Evolutionary conservation across 2,888 invertebrate species (phyloP), one percentile per base, ranked within the genome.

Genomic region (Prosopocoilus inquinatus): DNA sequence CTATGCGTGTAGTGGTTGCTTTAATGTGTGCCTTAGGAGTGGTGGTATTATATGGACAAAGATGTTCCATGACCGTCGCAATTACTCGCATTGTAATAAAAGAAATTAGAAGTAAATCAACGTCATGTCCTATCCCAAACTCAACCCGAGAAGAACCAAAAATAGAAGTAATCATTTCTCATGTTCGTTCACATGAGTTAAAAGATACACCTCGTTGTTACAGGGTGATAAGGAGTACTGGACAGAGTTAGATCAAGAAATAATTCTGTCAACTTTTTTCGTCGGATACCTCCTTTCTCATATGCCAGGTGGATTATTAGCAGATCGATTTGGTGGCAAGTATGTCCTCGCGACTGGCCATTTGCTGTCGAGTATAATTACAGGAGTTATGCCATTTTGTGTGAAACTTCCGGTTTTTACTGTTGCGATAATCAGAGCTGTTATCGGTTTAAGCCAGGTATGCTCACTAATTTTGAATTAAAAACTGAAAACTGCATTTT

Each of bases 231-330:
- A 28, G 20, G 7, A 28, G 7, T 28, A 28, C 20, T 90, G 90
- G 90, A 80, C 81, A 44, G 84, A 86, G 70, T 76, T 81, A 56
- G 80, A 83, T 2, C 87, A 89, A 76, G 90, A 91, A 0, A 76
- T 88, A 39, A 88, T 91, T 39, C 79, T 91, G 2, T 87, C 88
- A 33, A 84, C 90, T 0, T 92, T 93, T 75, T 93, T 90, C 77
- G 90, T 89, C 78, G 91, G 91, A 2, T 92, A 92, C 76, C 86
- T 91, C 2, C 52, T 89, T 0, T 90, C 90, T 0, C 91, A 91
- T 69, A 73, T 91, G 9, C 91, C 91, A 1, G 91, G 90, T 47
- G 91, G 90, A 55, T 78, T 86, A 49, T 69, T 91, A 36, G 86
- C 90, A 0, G 90, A 89, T 64, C 81, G 81, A 56, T 88, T 88